These are phyloP conservation scores for Drosophila pandora DNA, from an alignment of 1,140 invertebrate genomes.

Conservation along the genomic window DNA sequence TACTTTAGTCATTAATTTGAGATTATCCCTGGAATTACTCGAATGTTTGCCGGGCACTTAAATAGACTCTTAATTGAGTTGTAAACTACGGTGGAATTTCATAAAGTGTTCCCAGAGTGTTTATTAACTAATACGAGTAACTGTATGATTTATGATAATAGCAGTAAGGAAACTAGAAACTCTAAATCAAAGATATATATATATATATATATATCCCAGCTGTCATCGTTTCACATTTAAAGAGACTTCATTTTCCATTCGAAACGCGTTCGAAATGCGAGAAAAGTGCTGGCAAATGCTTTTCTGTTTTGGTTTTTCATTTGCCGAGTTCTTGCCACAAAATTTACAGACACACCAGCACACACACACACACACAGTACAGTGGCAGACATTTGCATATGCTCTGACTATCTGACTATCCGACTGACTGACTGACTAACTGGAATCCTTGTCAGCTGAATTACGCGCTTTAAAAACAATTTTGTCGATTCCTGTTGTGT, in stretches of 20 bases:
- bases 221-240: conserved; percentile 65
- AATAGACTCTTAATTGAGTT: conserved; percentile 14
- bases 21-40: conserved; percentile 2
- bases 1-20: conserved; percentile 25
- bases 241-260: conserved; percentile 73
- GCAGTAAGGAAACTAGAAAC: background rate
- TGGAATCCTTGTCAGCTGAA: conserved; percentile 64
- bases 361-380: conserved; percentile 1
- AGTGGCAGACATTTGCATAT: conserved; percentile 31
- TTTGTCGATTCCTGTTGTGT: conserved; percentile 59
- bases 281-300: conserved; percentile 48
- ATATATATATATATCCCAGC: too few species aligned
- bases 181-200: background rate
- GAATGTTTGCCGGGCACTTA: conserved; percentile 1
- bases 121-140: background rate
- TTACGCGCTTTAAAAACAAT: conserved; percentile 82
- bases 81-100: background rate
- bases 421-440: conserved; percentile 34
- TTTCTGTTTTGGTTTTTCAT: conserved; percentile 51
- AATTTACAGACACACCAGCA: conserved; percentile 25
- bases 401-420: conserved; percentile 29
- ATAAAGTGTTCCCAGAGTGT: background rate
- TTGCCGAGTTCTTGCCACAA: conserved; percentile 15
- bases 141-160: background rate
- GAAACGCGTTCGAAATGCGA: conserved; percentile 60